A percentile compares a stretch with the other conserved stretches of the same genome.
Evolutionary conservation across 2,113 vertebrate genomes (phyloP).

Genomic region (Cisticola juncidis): DNA sequence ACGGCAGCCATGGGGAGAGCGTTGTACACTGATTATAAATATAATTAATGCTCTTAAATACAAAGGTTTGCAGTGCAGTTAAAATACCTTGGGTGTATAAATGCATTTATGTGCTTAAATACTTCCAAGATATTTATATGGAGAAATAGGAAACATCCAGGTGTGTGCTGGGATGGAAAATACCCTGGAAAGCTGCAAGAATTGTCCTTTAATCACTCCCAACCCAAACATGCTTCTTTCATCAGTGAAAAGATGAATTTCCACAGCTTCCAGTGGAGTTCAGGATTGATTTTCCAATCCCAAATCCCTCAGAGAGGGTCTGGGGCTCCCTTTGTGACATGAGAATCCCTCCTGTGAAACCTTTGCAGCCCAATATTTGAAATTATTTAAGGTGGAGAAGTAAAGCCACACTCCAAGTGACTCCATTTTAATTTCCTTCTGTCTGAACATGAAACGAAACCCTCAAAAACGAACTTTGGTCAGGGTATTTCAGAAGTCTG

Average conservation of each 20-base stretch:
- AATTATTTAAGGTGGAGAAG: background rate
- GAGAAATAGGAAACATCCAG: background rate
- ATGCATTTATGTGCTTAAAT: background rate
- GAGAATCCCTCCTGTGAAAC: background rate
- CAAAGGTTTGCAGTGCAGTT: background rate
- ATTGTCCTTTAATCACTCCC: background rate
- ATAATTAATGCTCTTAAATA: background rate
- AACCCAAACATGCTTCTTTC: background rate
- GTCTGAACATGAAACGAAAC: background rate
- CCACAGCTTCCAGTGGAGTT: background rate
- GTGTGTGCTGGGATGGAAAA: background rate
- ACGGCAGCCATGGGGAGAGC: background rate
- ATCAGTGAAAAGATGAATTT: rapidly evolving
- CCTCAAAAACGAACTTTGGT: background rate
- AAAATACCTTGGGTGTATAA: background rate
- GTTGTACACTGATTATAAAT: background rate
- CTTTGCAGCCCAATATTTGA: rapidly evolving
- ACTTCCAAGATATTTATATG: rapidly evolving
- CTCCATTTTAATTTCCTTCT: background rate
- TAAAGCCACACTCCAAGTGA: background rate
- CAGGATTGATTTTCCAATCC: background rate
- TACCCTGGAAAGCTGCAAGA: background rate
- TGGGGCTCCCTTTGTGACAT: background rate
- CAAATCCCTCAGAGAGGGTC: background rate
- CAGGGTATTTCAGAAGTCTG: background rate